Conservation (phyloP, 2,113 vertebrate genomes). For the Chloropsis cyanopogon region DNA sequence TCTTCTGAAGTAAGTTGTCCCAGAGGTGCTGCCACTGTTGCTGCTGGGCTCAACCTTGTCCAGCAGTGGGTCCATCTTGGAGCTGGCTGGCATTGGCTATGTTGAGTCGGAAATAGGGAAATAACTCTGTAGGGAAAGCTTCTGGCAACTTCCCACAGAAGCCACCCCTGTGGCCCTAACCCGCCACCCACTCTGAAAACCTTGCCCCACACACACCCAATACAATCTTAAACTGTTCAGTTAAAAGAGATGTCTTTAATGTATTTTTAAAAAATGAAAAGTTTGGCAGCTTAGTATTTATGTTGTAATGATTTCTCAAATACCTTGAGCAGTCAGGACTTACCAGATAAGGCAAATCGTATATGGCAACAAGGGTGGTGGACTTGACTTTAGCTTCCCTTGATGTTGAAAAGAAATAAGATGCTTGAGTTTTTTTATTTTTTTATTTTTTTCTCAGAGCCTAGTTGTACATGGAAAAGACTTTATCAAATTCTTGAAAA, state of each 20-base stretch:
- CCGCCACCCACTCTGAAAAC: not conserved
- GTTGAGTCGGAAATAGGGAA: not conserved
- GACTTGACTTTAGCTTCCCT: not conserved
- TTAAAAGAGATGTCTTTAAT: not conserved
- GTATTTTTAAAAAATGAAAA: not conserved
- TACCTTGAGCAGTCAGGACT: not conserved
- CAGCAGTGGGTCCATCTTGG: rapidly evolving
- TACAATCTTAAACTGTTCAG: not conserved
- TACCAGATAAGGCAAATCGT: not conserved
- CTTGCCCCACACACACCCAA: not conserved
- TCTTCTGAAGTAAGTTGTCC: not conserved
- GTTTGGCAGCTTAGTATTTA: not conserved
- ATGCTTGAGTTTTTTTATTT: not conserved
- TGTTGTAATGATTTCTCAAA: not conserved
- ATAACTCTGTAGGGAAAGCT: not conserved
- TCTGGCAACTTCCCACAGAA: not conserved
- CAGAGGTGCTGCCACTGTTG: no score
- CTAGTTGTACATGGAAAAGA: not conserved
- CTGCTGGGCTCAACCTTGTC: not conserved
- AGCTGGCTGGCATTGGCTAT: not conserved
- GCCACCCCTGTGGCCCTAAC: no score
- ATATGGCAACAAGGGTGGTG: not conserved
- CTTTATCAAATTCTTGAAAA: not conserved
- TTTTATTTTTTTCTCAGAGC: not conserved
- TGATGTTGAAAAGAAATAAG: not conserved